These are phyloP conservation scores for Alouatta caraya DNA, from an alignment of 2,797 vertebrate species.

Conservation along the genomic window DNA sequence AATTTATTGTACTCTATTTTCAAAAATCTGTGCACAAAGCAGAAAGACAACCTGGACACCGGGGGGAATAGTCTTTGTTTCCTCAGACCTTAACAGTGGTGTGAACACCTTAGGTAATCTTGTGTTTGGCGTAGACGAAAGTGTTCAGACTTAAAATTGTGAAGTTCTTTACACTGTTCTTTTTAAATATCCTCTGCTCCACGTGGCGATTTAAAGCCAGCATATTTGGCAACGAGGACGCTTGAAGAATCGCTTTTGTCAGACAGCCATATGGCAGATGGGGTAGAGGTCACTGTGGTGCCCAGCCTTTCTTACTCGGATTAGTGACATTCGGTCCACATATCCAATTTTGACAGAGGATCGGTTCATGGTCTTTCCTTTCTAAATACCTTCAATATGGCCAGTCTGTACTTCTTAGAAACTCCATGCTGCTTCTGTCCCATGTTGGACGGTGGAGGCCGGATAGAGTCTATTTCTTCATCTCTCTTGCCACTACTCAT, in stretches of 20 bases:
- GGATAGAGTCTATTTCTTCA: background rate
- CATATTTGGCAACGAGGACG: conserved; percentile 39
- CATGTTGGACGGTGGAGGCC: accelerated
- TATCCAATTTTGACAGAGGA: background rate
- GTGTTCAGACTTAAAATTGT: conserved; percentile 21
- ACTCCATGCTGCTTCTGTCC: background rate
- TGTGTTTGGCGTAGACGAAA: background rate
- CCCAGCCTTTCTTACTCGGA: background rate
- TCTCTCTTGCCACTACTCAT: conserved; percentile 41
- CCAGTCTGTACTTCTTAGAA: background rate
- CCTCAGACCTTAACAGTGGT: background rate
- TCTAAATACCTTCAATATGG: conserved; percentile 50
- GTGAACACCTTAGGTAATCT: background rate
- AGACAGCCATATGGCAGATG: conserved; percentile 48
- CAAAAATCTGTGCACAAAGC: conserved; percentile 71
- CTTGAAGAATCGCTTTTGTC: conserved; percentile 61
- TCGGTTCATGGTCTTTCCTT: background rate
- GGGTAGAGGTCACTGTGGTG: conserved; percentile 28
- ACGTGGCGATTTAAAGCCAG: conserved; percentile 28
- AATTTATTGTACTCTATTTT: conserved; percentile 71
- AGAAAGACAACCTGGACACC: conserved; percentile 50
- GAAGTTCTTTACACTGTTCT: conserved; percentile 40
- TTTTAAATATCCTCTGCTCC: conserved; percentile 1
- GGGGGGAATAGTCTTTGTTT: background rate
- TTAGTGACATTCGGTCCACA: background rate